Conservation (phyloP, 2,797 vertebrate genomes). For the Potorous gilbertii region DNA sequence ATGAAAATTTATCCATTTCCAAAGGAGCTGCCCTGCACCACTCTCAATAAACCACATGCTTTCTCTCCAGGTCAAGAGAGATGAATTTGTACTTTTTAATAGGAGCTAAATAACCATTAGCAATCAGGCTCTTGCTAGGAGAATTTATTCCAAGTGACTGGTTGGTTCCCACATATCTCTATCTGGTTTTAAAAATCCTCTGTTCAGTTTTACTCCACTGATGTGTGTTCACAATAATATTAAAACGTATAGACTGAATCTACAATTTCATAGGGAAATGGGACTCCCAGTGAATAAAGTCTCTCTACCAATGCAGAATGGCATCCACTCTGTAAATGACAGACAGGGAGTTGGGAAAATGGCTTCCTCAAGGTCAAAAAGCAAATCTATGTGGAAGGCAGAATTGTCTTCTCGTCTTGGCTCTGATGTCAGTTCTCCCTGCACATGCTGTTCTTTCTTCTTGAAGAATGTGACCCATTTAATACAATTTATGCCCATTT, state of each 20-base stretch:
- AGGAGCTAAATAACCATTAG: background rate
- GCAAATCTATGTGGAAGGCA: background rate
- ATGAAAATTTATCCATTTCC: background rate
- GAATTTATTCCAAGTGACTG: background rate
- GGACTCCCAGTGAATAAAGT: background rate
- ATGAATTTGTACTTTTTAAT: background rate
- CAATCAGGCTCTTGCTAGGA: background rate
- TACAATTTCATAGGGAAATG: background rate
- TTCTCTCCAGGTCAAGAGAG: background rate
- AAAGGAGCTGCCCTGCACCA: background rate
- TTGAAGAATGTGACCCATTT: background rate
- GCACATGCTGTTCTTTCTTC: background rate
- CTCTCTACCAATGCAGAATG: background rate
- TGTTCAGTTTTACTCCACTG: background rate
- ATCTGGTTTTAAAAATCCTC: background rate
- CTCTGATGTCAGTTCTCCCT: background rate
- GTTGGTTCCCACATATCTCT: too few relatives aligned
- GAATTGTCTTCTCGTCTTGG: background rate
- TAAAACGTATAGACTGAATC: background rate
- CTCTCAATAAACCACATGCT: background rate
- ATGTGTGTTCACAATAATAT: background rate
- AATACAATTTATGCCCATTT: background rate
- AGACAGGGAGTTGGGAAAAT: background rate
- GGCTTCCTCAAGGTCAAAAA: background rate
- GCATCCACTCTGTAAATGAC: background rate